A percentile compares a stretch with the other conserved stretches of the same genome.
Conservation (phyloP, 37 sponge, comb jelly and placozoan genomes). For the Ianthella basta region DNA sequence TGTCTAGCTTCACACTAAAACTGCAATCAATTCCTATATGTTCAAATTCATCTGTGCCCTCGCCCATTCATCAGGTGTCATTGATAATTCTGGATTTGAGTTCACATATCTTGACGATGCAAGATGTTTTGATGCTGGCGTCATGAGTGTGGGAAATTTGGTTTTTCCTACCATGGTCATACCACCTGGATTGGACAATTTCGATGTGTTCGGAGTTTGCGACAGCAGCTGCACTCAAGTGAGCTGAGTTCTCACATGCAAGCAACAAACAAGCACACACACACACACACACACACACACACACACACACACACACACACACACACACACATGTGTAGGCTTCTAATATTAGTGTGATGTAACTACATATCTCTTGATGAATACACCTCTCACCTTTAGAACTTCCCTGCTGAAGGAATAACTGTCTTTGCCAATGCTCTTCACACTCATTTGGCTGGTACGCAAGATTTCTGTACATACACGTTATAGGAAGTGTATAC, state of each 20-base stretch:
- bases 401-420: slow-evolving; percentile 15
- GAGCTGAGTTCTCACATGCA: no score
- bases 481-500: no score
- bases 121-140: slow-evolving; percentile 23
- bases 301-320: no score
- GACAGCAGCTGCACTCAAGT: slow-evolving; percentile 2
- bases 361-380: no score
- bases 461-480: no score
- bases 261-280: no score
- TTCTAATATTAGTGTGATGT: no score
- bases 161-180: slow-evolving; percentile 17
- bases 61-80: slow-evolving; percentile 33
- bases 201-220: neutral
- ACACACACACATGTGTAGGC: no score
- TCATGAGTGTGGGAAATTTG: slow-evolving; percentile 7
- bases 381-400: neutral
- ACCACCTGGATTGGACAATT: slow-evolving; percentile 21
- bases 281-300: no score
- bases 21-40: no score
- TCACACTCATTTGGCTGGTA: slow-evolving; percentile 32
- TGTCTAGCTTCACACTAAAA: no score
- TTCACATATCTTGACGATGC: slow-evolving; percentile 2
- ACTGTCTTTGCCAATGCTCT: slow-evolving; percentile 5
- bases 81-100: slow-evolving; percentile 38
- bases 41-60: no score